Conservation (phyloP, 2,888 invertebrate species). For the Euplexia lucipara region DNA sequence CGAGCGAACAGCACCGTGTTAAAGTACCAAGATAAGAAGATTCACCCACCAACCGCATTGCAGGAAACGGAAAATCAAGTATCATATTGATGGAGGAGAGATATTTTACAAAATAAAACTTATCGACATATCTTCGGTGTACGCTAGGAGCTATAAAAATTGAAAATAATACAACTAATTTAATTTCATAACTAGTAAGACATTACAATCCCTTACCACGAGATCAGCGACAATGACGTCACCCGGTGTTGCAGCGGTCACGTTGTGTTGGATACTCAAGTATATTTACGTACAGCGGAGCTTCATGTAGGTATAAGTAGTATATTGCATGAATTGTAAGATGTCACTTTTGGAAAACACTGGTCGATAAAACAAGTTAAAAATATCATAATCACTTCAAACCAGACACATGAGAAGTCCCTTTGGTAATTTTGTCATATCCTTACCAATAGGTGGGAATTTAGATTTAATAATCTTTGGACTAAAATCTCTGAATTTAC, state of each 20-base stretch:
- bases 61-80: slow-evolving; percentile 76
- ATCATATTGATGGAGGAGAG: slow-evolving; percentile 90
- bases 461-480: slow-evolving; percentile 88
- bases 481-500: slow-evolving; percentile 79
- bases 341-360: slow-evolving; percentile 53
- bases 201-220: slow-evolving; percentile 91
- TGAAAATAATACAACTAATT: slow-evolving; percentile 91
- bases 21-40: slow-evolving; percentile 67
- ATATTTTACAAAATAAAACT: slow-evolving; percentile 91
- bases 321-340: slow-evolving; percentile 55
- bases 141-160: slow-evolving; percentile 91
- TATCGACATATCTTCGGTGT: slow-evolving; percentile 91
- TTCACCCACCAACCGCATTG: slow-evolving; percentile 72
- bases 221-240: slow-evolving; percentile 89
- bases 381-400: slow-evolving; percentile 60
- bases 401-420: slow-evolving; percentile 75
- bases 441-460: slow-evolving; percentile 88
- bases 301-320: slow-evolving; percentile 57
- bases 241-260: slow-evolving; percentile 79
- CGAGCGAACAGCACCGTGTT: slow-evolving; percentile 76
- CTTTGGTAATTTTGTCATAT: slow-evolving; percentile 82
- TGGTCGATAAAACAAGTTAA: slow-evolving; percentile 55
- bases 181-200: slow-evolving; percentile 91
- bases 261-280: slow-evolving; percentile 51
- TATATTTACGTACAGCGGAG: slow-evolving; percentile 57